A percentile compares a stretch with the other conserved stretches of the same genome.
Conservation (phyloP, 2,888 invertebrate species). For the Acrobasis suavella region DNA sequence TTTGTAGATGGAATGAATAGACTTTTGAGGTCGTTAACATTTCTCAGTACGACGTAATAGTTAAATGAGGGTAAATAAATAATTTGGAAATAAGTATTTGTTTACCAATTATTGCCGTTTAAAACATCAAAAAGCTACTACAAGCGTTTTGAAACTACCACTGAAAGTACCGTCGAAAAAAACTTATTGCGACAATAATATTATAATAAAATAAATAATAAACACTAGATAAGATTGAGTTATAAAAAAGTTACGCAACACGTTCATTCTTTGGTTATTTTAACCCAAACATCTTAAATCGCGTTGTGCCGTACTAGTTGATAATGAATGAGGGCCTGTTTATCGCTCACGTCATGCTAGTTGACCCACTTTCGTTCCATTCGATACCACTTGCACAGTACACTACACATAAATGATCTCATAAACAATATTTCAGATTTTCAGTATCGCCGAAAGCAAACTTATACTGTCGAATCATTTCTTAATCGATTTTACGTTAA, state of each 20-base stretch:
- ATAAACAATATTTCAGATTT: slow-evolving; percentile 35
- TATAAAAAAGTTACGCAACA: slow-evolving; percentile 12
- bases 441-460: slow-evolving; percentile 5
- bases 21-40: slow-evolving; percentile 21
- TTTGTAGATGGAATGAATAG: slow-evolving; percentile 17
- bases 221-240: not conserved
- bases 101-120: too few species aligned
- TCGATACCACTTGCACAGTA: slow-evolving; percentile 68
- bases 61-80: not conserved
- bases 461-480: not conserved
- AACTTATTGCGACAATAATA: not conserved
- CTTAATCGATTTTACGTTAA: too few species aligned
- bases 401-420: slow-evolving; percentile 56
- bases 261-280: slow-evolving; percentile 28
- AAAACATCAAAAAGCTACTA: too few species aligned
- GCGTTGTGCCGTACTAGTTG: slow-evolving; percentile 56
- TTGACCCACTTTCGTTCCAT: slow-evolving; percentile 74
- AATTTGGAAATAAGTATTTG: not conserved
- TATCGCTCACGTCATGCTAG: slow-evolving; percentile 76
- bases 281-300: slow-evolving; percentile 17
- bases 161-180: too few species aligned
- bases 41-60: slow-evolving; percentile 7
- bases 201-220: not conserved
- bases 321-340: slow-evolving; percentile 74
- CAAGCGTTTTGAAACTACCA: too few species aligned